Evolutionary conservation across 2,888 invertebrate genomes (phyloP).

Genomic region (Chesias legatella): DNA sequence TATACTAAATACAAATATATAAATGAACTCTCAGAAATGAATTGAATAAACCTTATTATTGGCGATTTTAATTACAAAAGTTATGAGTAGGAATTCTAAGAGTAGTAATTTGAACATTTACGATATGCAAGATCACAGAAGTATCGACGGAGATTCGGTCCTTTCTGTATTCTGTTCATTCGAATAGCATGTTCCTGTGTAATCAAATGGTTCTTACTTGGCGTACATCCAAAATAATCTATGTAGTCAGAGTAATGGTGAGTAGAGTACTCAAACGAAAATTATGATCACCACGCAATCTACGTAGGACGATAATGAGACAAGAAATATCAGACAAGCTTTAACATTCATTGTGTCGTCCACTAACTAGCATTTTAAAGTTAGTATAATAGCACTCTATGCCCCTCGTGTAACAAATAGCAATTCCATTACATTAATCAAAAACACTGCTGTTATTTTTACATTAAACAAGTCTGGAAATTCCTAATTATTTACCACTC

Average conservation of each 20-base stretch:
- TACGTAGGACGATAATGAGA: slow-evolving; percentile 63
- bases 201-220: slow-evolving; percentile 20
- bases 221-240: slow-evolving; percentile 45
- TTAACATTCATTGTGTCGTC: slow-evolving; percentile 1
- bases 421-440: slow-evolving; percentile 20
- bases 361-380: too few species aligned
- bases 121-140: too few species aligned
- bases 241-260: slow-evolving; percentile 57
- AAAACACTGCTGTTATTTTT: slow-evolving; percentile 21
- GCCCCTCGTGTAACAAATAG: slow-evolving; percentile 9
- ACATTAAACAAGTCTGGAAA: slow-evolving; percentile 32
- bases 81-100: too few species aligned
- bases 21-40: too few species aligned
- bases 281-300: slow-evolving; percentile 66
- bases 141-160: too few species aligned
- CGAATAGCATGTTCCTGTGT: slow-evolving; percentile 20
- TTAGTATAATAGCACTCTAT: too few species aligned
- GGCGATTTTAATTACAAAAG: too few species aligned
- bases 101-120: not conserved
- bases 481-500: slow-evolving; percentile 36
- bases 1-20: too few species aligned
- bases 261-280: slow-evolving; percentile 49
- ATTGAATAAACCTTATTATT: too few species aligned
- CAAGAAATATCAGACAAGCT: slow-evolving; percentile 46
- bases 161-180: slow-evolving; percentile 12